phyloP scores from a whole-genome alignment of 53 echinoderm and acorn worm species.

The Holothuria scabra region DNA sequence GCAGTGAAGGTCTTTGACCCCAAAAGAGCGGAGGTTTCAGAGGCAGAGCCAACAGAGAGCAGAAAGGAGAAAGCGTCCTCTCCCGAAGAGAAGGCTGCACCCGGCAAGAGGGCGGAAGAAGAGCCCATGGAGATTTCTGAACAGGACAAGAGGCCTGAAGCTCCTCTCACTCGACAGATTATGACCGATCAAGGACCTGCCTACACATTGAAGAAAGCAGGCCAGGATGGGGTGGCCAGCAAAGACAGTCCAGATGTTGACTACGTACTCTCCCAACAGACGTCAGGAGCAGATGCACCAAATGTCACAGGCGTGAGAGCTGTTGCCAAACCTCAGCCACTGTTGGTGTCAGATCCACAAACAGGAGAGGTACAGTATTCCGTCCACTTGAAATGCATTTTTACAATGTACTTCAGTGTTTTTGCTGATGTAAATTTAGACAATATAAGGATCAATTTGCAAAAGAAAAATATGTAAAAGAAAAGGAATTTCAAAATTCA shows the following conservation, averaged over 20 bases:
- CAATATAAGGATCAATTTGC: no score
- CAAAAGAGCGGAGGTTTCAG: slow-evolving; percentile 39
- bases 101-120: slow-evolving; percentile 4
- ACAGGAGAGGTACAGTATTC: slow-evolving; percentile 27
- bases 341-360: slow-evolving; percentile 53
- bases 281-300: slow-evolving; percentile 26
- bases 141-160: slow-evolving; percentile 20
- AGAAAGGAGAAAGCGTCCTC: slow-evolving; percentile 47
- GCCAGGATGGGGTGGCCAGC: slow-evolving; percentile 44
- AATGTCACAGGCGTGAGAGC: slow-evolving; percentile 53
- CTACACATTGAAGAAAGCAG: slow-evolving; percentile 71
- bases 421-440: no score
- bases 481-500: no score
- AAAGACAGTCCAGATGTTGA: slow-evolving; percentile 57
- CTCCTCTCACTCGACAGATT: slow-evolving; percentile 66
- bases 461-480: no score
- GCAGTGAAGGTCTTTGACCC: slow-evolving; percentile 74
- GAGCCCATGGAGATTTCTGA: slow-evolving; percentile 12
- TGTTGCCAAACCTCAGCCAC: slow-evolving; percentile 52
- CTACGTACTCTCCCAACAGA: slow-evolving; percentile 42
- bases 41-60: slow-evolving; percentile 27
- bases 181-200: slow-evolving; percentile 83
- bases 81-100: slow-evolving; percentile 10
- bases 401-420: no score
- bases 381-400: no score